These are phyloP conservation scores for Grammatotria lemairii DNA, from an alignment of 2,113 vertebrate genomes.

Conservation along the genomic window DNA sequence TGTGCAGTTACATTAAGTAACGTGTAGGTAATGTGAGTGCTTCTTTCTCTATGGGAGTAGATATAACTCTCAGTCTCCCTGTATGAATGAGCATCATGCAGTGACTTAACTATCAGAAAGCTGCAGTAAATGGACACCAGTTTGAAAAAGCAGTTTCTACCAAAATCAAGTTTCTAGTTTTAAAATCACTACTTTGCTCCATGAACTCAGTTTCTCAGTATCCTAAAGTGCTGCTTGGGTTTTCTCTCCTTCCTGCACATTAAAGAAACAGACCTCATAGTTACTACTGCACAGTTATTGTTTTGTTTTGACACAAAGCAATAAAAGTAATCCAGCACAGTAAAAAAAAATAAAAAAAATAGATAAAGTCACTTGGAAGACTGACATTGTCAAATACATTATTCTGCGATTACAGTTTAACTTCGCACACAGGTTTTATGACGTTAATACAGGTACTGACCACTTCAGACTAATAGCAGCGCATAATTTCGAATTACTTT, in stretches of 20 bases:
- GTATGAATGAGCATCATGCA: constrained; percentile 32
- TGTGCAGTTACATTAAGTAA: not conserved
- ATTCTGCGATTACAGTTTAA: not conserved
- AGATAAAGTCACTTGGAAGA: not conserved
- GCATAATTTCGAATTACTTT: not conserved
- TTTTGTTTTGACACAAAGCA: not conserved
- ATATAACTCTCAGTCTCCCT: not conserved
- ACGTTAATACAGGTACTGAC: rapidly evolving
- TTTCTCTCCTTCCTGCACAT: not conserved
- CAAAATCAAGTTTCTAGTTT: not conserved
- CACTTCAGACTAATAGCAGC: not conserved
- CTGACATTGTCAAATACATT: not conserved
- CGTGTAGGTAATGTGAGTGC: constrained; percentile 5
- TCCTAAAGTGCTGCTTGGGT: not conserved
- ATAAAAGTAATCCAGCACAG: not conserved
- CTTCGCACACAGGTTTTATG: not conserved
- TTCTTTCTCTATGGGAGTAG: constrained; percentile 1
- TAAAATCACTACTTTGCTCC: not conserved
- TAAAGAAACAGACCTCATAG: not conserved
- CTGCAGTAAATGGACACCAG: not conserved
- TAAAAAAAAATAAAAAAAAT: not conserved
- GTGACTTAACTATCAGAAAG: not conserved
- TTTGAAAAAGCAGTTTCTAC: not conserved
- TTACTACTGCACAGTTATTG: not conserved
- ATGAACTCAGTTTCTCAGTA: not conserved